Percentiles rank a stretch among this genome's conserved stretches.
These are phyloP conservation scores for Andrena dorsata DNA, from an alignment of 2,888 invertebrate genomes.

Conservation along the genomic window DNA sequence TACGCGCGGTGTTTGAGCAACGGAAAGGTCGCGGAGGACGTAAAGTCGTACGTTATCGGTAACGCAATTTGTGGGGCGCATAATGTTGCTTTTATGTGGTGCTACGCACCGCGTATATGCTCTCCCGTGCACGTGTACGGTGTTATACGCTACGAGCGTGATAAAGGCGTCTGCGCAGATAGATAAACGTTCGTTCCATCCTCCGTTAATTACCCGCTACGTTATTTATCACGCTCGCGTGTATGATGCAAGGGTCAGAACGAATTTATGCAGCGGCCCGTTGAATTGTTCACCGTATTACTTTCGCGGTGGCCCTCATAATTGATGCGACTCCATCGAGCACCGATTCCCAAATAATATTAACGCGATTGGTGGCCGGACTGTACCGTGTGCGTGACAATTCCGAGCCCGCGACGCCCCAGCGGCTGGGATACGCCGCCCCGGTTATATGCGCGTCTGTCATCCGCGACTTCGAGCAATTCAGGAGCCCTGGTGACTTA, in stretches of 20 bases:
- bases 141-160: slow-evolving; percentile 49
- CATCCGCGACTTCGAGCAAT: not conserved
- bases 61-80: slow-evolving; percentile 71
- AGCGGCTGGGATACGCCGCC: slow-evolving; percentile 7
- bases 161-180: slow-evolving; percentile 74
- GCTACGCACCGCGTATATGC: slow-evolving; percentile 19
- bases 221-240: slow-evolving; percentile 69
- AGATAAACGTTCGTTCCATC: slow-evolving; percentile 73
- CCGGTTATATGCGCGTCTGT: too few relatives aligned
- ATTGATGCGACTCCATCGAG: slow-evolving; percentile 63
- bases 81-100: slow-evolving; percentile 76
- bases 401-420: slow-evolving; percentile 33
- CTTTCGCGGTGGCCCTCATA: slow-evolving; percentile 65
- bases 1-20: slow-evolving; percentile 27
- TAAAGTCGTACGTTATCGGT: slow-evolving; percentile 67
- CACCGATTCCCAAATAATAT: slow-evolving; percentile 70
- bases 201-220: slow-evolving; percentile 73
- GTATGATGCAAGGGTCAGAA: slow-evolving; percentile 70
- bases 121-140: not conserved
- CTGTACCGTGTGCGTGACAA: slow-evolving; percentile 27
- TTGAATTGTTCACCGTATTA: slow-evolving; percentile 68
- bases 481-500: slow-evolving; percentile 5
- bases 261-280: slow-evolving; percentile 64
- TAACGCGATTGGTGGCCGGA: slow-evolving; percentile 48
- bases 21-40: slow-evolving; percentile 38